Evolutionary conservation across 2,888 invertebrate genomes (phyloP).

Genomic region (Euphydryas editha): DNA sequence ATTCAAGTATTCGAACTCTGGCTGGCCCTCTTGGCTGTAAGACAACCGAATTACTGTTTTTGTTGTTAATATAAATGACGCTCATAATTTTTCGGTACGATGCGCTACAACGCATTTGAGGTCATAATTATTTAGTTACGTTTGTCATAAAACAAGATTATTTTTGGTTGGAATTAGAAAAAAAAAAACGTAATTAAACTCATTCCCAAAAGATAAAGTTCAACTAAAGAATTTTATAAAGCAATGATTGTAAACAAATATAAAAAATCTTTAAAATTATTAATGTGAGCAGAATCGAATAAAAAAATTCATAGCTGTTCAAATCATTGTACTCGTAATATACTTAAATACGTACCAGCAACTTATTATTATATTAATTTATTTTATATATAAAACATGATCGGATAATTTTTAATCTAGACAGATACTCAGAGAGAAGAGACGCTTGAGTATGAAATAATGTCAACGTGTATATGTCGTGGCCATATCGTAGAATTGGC

Average conservation of each 20-base stretch:
- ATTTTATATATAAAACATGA: too few species aligned
- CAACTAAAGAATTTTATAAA: background rate
- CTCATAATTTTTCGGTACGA: constrained; percentile 77
- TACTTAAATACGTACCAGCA: too few species aligned
- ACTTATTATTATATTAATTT: too few species aligned
- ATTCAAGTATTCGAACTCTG: constrained; percentile 53
- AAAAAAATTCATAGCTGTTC: too few species aligned
- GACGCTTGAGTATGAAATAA: too few species aligned
- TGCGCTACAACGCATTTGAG: constrained; percentile 75
- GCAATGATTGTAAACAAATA: background rate
- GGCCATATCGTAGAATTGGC: too few species aligned
- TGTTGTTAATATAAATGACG: constrained; percentile 61
- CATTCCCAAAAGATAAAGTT: background rate
- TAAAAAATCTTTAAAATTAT: too few species aligned
- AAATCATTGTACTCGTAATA: too few species aligned
- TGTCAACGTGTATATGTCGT: too few species aligned
- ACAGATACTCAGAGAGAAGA: too few species aligned
- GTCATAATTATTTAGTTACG: constrained; percentile 63
- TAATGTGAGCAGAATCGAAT: too few species aligned
- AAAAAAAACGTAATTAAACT: background rate
- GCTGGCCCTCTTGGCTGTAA: constrained; percentile 50
- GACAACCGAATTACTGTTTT: constrained; percentile 66
- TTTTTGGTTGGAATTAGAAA: background rate
- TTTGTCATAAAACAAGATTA: constrained; percentile 39
- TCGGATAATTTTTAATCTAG: too few species aligned